Percentiles rank a stretch among this genome's conserved stretches.
Evolutionary conservation across 2,113 vertebrate genomes (phyloP).

Genomic region (Bufo bufo): DNA sequence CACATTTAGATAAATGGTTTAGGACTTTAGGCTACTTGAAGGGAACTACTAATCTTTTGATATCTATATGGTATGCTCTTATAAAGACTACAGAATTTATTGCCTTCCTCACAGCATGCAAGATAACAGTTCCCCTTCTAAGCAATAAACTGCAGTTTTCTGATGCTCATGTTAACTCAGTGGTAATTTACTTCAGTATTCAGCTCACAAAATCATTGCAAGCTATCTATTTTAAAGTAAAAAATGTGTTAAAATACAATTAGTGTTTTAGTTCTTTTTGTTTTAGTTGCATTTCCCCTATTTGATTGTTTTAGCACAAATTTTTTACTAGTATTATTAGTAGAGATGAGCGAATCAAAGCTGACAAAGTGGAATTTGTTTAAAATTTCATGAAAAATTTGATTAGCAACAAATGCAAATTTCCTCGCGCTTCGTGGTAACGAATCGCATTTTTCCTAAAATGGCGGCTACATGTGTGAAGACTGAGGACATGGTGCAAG

Average conservation of each 20-base stretch:
- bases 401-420: too few species aligned
- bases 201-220: neutral
- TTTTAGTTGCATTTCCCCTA: neutral
- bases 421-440: too few species aligned
- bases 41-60: constrained; percentile 57
- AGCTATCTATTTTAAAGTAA: neutral
- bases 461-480: too few species aligned
- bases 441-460: too few species aligned
- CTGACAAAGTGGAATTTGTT: too few species aligned
- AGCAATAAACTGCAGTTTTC: constrained; percentile 47
- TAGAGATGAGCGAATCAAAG: too few species aligned
- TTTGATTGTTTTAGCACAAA: too few species aligned
- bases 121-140: constrained; percentile 31
- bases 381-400: too few species aligned
- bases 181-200: constrained; percentile 26
- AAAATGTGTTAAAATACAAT: neutral
- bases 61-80: constrained; percentile 54
- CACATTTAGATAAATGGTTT: constrained; percentile 59
- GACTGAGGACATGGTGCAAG: too few species aligned
- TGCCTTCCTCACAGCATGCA: constrained; percentile 52
- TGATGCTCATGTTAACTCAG: constrained; percentile 12
- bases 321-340: too few species aligned
- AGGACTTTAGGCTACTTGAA: constrained; percentile 58
- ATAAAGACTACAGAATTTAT: constrained; percentile 47
- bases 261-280: neutral